Conservation (phyloP, 2,797 vertebrate species). For the Chelmon rostratus region DNA sequence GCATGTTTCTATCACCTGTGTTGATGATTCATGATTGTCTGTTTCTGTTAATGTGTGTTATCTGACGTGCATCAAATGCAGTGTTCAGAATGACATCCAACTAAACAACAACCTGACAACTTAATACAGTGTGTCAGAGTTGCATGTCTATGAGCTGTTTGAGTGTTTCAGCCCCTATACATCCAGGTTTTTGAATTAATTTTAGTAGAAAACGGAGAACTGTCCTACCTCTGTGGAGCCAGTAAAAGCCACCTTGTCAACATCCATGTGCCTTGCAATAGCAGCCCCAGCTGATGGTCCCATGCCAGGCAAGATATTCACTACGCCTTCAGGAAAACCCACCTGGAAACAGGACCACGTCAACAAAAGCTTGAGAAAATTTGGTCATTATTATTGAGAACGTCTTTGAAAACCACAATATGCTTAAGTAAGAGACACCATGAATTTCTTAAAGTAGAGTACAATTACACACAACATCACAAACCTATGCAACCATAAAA, state of each 20-base stretch:
- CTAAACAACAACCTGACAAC: too few species aligned
- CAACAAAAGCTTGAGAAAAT: neutral
- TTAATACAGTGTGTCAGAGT: too few species aligned
- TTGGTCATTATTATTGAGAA: neutral
- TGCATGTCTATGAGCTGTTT: too few species aligned
- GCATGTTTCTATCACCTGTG: too few species aligned
- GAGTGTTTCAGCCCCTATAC: neutral
- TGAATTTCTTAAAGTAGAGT: too few species aligned
- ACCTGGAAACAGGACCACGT: conserved; percentile 79
- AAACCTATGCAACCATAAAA: too few species aligned
- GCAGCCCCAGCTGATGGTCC: conserved; percentile 94
- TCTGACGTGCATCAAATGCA: too few species aligned
- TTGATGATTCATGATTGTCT: too few species aligned
- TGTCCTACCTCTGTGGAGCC: conserved; percentile 93
- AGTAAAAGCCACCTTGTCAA: conserved; percentile 97
- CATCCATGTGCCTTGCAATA: conserved; percentile 91
- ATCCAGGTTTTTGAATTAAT: neutral
- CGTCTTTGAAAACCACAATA: neutral
- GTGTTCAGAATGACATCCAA: too few species aligned
- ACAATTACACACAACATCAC: too few species aligned
- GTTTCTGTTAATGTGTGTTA: too few species aligned
- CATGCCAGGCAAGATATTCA: conserved; percentile 94
- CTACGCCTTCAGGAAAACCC: conserved; percentile 96
- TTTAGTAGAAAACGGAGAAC: too few species aligned
- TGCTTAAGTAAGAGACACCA: neutral